These are phyloP conservation scores for Ophraella communa DNA, from an alignment of 2,888 invertebrate genomes.

Conservation along the genomic window DNA sequence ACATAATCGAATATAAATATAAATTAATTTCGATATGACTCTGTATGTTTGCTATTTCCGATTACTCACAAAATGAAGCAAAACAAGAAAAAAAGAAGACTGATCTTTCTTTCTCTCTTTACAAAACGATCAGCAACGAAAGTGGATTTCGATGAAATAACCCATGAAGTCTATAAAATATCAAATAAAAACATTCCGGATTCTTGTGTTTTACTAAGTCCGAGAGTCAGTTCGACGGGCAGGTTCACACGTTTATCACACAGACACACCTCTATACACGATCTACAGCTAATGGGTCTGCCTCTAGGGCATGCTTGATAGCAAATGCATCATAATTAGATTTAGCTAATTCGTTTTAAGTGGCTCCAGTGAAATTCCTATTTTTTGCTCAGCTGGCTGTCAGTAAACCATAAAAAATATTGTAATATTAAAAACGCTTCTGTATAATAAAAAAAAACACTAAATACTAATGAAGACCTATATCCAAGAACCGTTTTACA, in stretches of 20 bases:
- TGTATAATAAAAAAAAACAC: too few species aligned
- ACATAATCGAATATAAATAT: too few species aligned
- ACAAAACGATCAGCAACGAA: background rate
- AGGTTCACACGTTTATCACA: conserved; percentile 36
- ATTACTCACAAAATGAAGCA: background rate
- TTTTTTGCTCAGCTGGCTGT: too few species aligned
- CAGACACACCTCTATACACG: conserved; percentile 34
- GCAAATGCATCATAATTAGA: conserved; percentile 33
- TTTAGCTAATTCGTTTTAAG: conserved; percentile 23
- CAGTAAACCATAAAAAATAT: too few species aligned
- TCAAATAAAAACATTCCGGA: conserved; percentile 29
- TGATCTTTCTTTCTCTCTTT: background rate
- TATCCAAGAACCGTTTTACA: too few species aligned
- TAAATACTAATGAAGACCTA: too few species aligned
- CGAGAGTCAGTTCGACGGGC: conserved; percentile 21
- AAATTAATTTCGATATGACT: too few species aligned
- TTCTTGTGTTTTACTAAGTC: conserved; percentile 26
- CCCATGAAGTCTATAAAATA: conserved; percentile 22
- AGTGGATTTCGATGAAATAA: conserved; percentile 17
- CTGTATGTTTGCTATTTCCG: too few species aligned
- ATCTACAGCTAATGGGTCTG: conserved; percentile 29
- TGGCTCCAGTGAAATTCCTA: background rate
- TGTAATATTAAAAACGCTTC: too few species aligned
- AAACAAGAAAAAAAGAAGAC: background rate
- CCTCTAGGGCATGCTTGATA: conserved; percentile 25